Evolutionary conservation across 2,888 invertebrate genomes (phyloP), one percentile per base, ranked within the genome.

Genomic region (Cataglyphis albicans): DNA sequence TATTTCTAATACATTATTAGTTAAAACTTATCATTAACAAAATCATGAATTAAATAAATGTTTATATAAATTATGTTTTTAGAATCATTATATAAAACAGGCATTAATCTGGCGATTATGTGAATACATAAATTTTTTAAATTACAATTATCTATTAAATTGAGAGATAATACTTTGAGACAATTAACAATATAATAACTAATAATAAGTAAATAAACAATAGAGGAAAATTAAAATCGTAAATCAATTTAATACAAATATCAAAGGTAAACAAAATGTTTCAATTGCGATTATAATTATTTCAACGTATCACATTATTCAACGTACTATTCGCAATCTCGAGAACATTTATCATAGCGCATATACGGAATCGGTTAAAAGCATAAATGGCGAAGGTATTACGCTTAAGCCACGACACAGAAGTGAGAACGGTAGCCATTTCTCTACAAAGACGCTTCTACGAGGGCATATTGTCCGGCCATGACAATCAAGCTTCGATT

Each of bases 401-500:
- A 29, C 12, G 65, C 41, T 12, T 70, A 80, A 80, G 15, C 55
- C 29, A n/a, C 15, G 21, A 65, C 84, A 75, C 84, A 83, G 82
- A 81, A 75, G 85, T 35, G 48, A 63, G 75, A 29, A 61, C 29
- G 83, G 82, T 85, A 59, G 81, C 82, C 85, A 86, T 83, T 86
- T 85, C 83, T 73, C 73, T 84, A n/a, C 64, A 83, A 86, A 83
- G 75, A 86, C 75, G 73, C 67, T 76, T 84, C 86, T 52, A 61
- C 29, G 41, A 52, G 63, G 72, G 65, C 86, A 82, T 85, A 87
- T 89, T 90, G 89, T 90, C 87, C 89, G 83, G 75, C 74, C 61
- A 61, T 70, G 87, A 80, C 90, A 88, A 91, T 90, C 85, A 84
- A 81, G 82, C 85, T 85, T 86, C 84, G 85, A 88, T 87, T 86